A percentile compares a stretch with the other conserved stretches of the same genome.
These are phyloP conservation scores for Agrilus biguttatus DNA, from an alignment of 2,888 invertebrate species.

Conservation along the genomic window DNA sequence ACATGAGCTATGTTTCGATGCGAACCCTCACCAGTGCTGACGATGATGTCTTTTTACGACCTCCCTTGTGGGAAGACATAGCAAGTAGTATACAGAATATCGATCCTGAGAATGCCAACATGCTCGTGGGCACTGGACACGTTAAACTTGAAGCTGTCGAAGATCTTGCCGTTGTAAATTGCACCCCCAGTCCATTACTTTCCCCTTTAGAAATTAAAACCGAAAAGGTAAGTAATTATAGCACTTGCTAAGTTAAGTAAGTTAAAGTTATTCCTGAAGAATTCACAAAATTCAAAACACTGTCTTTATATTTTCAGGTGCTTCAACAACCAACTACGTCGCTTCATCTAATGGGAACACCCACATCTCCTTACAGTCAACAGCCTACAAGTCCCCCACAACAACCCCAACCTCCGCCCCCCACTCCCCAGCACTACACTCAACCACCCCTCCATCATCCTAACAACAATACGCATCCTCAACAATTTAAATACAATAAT, in stretches of 20 bases:
- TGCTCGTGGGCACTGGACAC: conserved; percentile 63
- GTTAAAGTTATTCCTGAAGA: not conserved
- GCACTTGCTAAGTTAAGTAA: not conserved
- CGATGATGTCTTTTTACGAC: conserved; percentile 78
- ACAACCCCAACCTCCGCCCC: conserved; percentile 13
- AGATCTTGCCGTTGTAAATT: conserved; percentile 27
- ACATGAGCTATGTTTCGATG: conserved; percentile 40
- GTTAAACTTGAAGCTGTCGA: conserved; percentile 70
- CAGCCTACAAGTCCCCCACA: conserved; percentile 21
- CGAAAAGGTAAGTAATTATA: conserved; percentile 38
- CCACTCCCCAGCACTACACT: conserved; percentile 33
- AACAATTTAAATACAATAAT: conserved; percentile 18
- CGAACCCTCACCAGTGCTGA: conserved; percentile 41
- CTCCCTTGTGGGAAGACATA: conserved; percentile 85
- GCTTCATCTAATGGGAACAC: conserved; percentile 40
- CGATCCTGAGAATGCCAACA: conserved; percentile 80
- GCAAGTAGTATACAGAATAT: conserved; percentile 81
- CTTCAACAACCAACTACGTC: conserved; percentile 35
- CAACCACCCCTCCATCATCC: conserved; percentile 15
- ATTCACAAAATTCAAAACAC: too few relatives aligned
- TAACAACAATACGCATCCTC: conserved; percentile 19
- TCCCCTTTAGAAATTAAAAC: conserved; percentile 72
- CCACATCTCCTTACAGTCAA: conserved; percentile 32
- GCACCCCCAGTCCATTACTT: conserved; percentile 49
- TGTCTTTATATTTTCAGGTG: conserved; percentile 13